Evolutionary conservation across 1,140 invertebrate genomes (phyloP), one percentile per base, ranked within the genome.

Genomic region (Drosophila parvula): DNA sequence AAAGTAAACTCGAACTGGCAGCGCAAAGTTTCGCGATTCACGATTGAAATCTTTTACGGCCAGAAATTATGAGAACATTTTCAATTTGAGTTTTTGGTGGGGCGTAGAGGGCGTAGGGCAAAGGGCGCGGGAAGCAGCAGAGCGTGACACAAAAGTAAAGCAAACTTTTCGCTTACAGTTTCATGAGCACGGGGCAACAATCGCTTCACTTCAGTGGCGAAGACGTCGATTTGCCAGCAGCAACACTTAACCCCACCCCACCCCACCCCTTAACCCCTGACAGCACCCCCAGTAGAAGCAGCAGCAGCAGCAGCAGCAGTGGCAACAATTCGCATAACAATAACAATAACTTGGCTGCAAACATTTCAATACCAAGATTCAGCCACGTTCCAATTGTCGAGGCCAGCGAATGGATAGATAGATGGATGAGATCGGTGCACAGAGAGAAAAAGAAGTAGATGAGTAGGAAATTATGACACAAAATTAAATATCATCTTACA

Each of bases 11-110:
- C 55, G 60, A 60, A 82, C 57, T 61, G 59, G 70, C 64, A 75
- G 71, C 45, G 57, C 69, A 83, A 84, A 89, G 68, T 79, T 88
- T 84, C 50, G 79, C 79, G 77, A 84, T 88, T 89, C 81, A 89
- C 85, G 84, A 89, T 89, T 89, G 84, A 89, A 89, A 89, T 89
- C 84, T 89, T 89, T 89, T 89, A 89, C 80, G 88, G 84, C 74
- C 81, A 60, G 56, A 77, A 89, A 89, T 89, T 89, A 89, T 89
- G 84, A 89, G 78, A 69, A 71, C 69, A 89, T 89, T 89, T 89
- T 89, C 84, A 89, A 89, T 89, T 90, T 89, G 63, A 67, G 60
- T 60, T 71, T 63, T 65, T 11, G 28, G 14, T 11, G 28, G 14
- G 22, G 38, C 32, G 36, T 4, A n/a, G 22, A n/a, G 22, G 22